Evolutionary conservation across 2,797 vertebrate genomes (phyloP).

Genomic region (Rhabdomys pumilio): DNA sequence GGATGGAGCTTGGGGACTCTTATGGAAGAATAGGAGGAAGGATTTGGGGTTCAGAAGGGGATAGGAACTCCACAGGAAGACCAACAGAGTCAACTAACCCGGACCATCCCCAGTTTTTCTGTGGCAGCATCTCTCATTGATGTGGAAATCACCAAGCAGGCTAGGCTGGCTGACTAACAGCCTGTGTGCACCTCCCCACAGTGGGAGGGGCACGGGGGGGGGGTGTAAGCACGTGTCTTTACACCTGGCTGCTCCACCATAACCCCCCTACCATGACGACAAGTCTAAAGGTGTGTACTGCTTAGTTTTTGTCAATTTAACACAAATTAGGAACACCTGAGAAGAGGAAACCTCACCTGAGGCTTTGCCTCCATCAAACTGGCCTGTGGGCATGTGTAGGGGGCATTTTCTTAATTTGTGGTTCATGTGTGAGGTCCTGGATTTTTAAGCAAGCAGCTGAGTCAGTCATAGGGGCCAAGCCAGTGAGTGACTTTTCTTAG

Average conservation of each 20-base stretch:
- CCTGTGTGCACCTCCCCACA: too few relatives aligned
- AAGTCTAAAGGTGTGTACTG: background rate
- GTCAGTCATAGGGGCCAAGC: background rate
- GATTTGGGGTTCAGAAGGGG: background rate
- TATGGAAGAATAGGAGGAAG: background rate
- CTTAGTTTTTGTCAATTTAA: background rate
- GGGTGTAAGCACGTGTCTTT: background rate
- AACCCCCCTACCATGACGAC: background rate
- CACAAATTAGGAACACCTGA: background rate
- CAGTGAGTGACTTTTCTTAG: background rate
- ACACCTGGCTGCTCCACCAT: background rate
- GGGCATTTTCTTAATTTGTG: background rate
- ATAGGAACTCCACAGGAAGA: background rate
- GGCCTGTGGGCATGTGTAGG: background rate
- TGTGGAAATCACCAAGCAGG: background rate
- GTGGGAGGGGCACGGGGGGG: too few relatives aligned
- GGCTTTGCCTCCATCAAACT: background rate
- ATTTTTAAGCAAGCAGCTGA: background rate
- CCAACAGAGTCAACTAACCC: background rate
- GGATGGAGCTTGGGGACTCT: background rate
- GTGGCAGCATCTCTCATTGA: background rate
- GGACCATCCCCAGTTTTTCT: background rate
- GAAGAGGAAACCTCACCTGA: background rate
- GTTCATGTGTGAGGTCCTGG: background rate
- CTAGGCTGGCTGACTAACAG: background rate